Percentiles rank a stretch among this genome's conserved stretches.
These are phyloP conservation scores for Terrapene triunguis DNA, from an alignment of 2,113 vertebrate genomes.

Conservation along the genomic window DNA sequence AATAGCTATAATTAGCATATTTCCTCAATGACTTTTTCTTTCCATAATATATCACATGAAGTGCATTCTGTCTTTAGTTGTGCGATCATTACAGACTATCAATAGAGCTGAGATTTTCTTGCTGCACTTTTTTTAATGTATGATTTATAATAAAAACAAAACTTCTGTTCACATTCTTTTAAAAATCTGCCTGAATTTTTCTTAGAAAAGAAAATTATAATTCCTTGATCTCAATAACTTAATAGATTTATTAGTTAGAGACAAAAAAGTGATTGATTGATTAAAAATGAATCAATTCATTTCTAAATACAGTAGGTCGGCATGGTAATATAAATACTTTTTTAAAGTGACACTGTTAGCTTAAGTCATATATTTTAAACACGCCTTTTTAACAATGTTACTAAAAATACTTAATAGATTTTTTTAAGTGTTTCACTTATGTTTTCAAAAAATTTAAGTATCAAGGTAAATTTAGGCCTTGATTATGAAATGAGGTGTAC, in stretches of 20 bases:
- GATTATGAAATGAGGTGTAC: not conserved
- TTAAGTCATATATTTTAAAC: not conserved
- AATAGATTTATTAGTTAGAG: constrained; percentile 2
- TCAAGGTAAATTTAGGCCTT: not conserved
- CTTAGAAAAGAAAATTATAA: constrained; percentile 34
- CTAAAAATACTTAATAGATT: not conserved
- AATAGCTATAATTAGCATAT: constrained; percentile 55
- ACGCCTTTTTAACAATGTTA: not conserved
- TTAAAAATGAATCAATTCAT: not conserved
- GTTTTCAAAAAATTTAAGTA: not conserved
- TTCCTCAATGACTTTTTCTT: constrained; percentile 46
- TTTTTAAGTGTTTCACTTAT: not conserved
- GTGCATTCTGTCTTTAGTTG: constrained; percentile 48
- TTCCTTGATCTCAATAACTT: constrained; percentile 45
- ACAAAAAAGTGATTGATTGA: not conserved
- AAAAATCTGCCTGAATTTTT: constrained; percentile 71
- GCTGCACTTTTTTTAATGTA: constrained; percentile 64
- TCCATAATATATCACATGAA: constrained; percentile 51
- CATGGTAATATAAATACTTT: not conserved
- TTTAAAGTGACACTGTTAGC: not conserved
- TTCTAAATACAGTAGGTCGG: not conserved
- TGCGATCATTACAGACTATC: constrained; percentile 63
- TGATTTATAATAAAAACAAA: constrained; percentile 68
- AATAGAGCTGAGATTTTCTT: constrained; percentile 70
- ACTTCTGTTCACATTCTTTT: constrained; percentile 51